phyloP scores from a whole-genome alignment of 2,888 invertebrate genomes.

The Chalcis sispes region DNA sequence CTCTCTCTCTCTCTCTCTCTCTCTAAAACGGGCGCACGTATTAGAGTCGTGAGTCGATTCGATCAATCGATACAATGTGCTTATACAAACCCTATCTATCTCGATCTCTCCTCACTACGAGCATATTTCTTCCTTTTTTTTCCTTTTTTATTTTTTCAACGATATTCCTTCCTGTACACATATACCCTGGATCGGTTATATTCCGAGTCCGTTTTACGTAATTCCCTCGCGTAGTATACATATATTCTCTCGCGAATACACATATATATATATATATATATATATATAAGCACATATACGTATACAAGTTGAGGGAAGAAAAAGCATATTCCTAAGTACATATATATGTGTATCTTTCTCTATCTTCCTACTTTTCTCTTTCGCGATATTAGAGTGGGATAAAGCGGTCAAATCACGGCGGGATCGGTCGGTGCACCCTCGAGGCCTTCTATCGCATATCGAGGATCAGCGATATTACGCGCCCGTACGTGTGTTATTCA shows the following conservation, averaged over 20 bases:
- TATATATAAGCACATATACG: too few species aligned
- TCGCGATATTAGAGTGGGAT: constrained; percentile 53
- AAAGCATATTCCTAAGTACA: neutral
- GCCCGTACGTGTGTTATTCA: neutral
- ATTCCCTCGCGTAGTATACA: constrained; percentile 45
- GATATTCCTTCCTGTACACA: neutral
- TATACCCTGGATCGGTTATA: neutral
- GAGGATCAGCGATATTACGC: constrained; percentile 47
- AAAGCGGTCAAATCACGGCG: constrained; percentile 63
- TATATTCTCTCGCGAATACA: too few species aligned
- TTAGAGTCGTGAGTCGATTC: constrained; percentile 44
- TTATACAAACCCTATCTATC: constrained; percentile 16
- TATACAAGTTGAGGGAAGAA: too few species aligned
- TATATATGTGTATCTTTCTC: too few species aligned
- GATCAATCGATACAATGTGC: constrained; percentile 45
- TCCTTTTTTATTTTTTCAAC: too few species aligned
- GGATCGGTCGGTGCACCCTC: constrained; percentile 50
- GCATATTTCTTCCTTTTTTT: too few species aligned
- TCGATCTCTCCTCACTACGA: constrained; percentile 20
- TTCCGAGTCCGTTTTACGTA: constrained; percentile 40
- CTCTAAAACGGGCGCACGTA: neutral
- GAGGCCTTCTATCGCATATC: constrained; percentile 41
- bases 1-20: constrained; percentile 6
- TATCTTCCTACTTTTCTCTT: too few species aligned
- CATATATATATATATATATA: too few species aligned